phyloP scores from a whole-genome alignment of 2,888 invertebrate species.

The Alentia gelatinosa region DNA sequence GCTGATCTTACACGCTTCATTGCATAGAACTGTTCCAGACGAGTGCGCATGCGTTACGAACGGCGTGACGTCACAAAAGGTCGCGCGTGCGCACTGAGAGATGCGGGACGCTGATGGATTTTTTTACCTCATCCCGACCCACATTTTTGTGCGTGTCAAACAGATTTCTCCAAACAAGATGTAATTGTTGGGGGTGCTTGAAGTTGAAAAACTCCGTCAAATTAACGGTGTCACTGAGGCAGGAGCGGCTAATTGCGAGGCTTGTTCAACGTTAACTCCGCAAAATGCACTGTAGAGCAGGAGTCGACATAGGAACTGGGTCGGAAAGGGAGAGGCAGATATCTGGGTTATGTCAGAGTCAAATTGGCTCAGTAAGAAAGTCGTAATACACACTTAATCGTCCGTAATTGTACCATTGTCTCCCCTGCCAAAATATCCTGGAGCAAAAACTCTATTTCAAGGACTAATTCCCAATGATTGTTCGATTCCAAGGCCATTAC shows the following conservation, averaged over 20 bases:
- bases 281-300: background rate
- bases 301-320: no score
- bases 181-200: background rate
- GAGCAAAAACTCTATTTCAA: no score
- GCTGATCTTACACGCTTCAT: background rate
- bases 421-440: no score
- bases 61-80: background rate
- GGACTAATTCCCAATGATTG: no score
- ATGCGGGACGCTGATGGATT: background rate
- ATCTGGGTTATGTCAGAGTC: no score
- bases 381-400: no score
- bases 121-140: background rate
- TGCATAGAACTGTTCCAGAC: background rate
- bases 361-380: no score
- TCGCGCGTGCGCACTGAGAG: background rate
- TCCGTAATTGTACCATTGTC: no score
- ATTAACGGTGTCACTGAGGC: background rate
- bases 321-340: no score
- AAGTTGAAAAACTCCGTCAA: background rate
- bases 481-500: no score
- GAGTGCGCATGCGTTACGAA: background rate
- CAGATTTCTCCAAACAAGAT: slow-evolving; percentile 12
- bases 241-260: background rate
- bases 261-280: background rate
- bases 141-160: background rate